Evolutionary conservation across 2,888 invertebrate genomes (phyloP), one percentile per base, ranked within the genome.

Genomic region (Camptogramma bilineatum): DNA sequence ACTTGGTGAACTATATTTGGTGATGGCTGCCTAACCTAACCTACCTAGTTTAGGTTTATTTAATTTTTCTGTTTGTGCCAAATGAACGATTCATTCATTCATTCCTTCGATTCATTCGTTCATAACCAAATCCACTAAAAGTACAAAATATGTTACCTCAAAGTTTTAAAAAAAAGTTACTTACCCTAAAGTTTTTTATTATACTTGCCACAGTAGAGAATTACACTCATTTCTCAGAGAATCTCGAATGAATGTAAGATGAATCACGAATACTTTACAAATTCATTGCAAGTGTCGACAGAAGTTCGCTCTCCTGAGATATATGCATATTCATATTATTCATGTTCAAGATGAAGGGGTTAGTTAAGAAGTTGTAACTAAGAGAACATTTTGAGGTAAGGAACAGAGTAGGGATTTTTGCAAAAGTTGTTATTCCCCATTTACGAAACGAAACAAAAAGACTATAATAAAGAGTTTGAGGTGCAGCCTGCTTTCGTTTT

Each of bases 241-340:
- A n/a, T 62, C 31, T 21, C 13, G n/a, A 64, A 46, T 65, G 57
- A 64, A 46, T 65, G 57, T 56, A 62, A 59, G 61, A 64, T 62
- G 66, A 66, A 64, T 65, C 54, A 48, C 59, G 68, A 70, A 72
- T 70, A 65, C 65, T 72, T 70, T 62, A 62, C 64, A 66, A 68
- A 67, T 72, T 70, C 70, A 68, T 70, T 71, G 60, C 68, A 64
- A 70, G 68, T 68, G 70, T 65, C 66, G 64, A 58, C 66, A 61
- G 64, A 63, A 67, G 54, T 65, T 70, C 50, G 39, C 52, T 55
- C 60, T 21, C 56, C 52, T 48, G 60, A 56, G 60, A 55, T 52
- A 51, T 56, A 60, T 64, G 60, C 60, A 64, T 64, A 64, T 64
- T 64, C 59, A 64, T 63, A 57, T 51, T 65, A 65, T 65, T 66